Evolutionary conservation across 64 coral and sea anemone genomes (phyloP), one percentile per base, ranked within the genome.

Genomic region (Exaiptasia diaphana): DNA sequence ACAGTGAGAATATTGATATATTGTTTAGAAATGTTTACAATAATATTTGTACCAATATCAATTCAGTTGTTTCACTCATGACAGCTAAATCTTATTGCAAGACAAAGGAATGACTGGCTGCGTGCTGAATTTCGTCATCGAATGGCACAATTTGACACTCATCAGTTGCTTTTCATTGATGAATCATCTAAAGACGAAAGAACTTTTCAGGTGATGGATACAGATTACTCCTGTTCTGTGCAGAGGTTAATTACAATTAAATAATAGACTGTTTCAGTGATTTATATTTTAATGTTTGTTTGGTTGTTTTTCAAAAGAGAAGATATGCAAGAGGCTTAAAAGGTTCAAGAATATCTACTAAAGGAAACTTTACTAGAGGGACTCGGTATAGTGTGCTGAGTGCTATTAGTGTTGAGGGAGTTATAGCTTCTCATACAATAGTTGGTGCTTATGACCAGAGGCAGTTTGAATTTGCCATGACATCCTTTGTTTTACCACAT

Each of bases 131-230:
- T 58, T 31, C 81, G 53, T 26, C 45, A 69, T 21, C 23, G 7
- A 15, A 60, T 71, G 33, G 81, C 52, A 38, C 65, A 73, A 22
- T 83, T 83, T 53, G 30, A 20, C 68, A 55, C 50, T 15, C 48
- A 83, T 18, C 44, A 83, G 35, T 70, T 83, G 50, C 48, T 83
- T 64, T 83, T 71, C 43, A 52, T 83, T 55, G 80, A 83, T 38
- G 64, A 83, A 52, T 71, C 64, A 13, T 70, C 64, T 53, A 83
- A 83, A 23, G 80, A 83, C 37, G 64, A 58, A 38, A 59, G 75
- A 72, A 72, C 68, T 42, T 72, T 72, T 72, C 68, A 72, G 68
- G 68, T 72, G 42, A 72, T n/a, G n/a, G 25, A 46, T 46, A 64
- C 55, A 59, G 29, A 59, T 59, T 64, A 7, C 27, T 15, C 59